phyloP scores from a whole-genome alignment of 2,888 invertebrate genomes.

The Agapostemon virescens region DNA sequence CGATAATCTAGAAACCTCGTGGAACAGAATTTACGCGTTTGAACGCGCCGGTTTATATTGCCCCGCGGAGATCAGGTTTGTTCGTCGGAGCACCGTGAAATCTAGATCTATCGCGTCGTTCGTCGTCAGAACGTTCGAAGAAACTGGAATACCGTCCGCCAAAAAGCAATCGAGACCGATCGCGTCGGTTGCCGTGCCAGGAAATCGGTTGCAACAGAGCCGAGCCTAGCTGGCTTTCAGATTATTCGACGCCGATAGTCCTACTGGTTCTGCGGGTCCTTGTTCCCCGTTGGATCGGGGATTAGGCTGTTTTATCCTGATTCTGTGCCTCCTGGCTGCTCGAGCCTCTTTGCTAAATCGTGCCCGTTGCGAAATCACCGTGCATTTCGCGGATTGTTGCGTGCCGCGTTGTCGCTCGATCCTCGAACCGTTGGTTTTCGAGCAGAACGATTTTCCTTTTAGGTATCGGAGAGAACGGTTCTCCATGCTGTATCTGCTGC shows the following conservation, averaged over 20 bases:
- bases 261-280: slow-evolving; percentile 6
- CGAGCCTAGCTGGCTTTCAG: neutral
- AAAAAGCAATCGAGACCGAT: slow-evolving; percentile 27
- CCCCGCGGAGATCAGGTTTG: slow-evolving; percentile 50
- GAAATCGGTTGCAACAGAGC: slow-evolving; percentile 22
- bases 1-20: slow-evolving; percentile 69
- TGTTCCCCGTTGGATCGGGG: slow-evolving; percentile 11
- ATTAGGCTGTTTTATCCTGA: slow-evolving; percentile 3
- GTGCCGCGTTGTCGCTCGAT: too few relatives aligned
- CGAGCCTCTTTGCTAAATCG: neutral
- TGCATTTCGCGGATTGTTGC: too few relatives aligned
- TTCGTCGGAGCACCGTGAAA: slow-evolving; percentile 54
- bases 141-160: slow-evolving; percentile 37
- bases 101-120: slow-evolving; percentile 47
- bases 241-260: slow-evolving; percentile 19
- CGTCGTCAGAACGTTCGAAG: slow-evolving; percentile 3
- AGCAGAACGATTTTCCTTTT: too few relatives aligned
- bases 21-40: slow-evolving; percentile 62
- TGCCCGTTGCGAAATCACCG: neutral
- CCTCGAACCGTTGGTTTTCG: too few relatives aligned
- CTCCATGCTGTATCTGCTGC: too few relatives aligned
- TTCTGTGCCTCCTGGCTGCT: neutral
- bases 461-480: too few relatives aligned
- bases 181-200: neutral
- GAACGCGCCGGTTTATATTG: slow-evolving; percentile 50